Base-by-base conservation (phyloP, 2,888 invertebrate species). In the Corbicula japonica region DNA sequence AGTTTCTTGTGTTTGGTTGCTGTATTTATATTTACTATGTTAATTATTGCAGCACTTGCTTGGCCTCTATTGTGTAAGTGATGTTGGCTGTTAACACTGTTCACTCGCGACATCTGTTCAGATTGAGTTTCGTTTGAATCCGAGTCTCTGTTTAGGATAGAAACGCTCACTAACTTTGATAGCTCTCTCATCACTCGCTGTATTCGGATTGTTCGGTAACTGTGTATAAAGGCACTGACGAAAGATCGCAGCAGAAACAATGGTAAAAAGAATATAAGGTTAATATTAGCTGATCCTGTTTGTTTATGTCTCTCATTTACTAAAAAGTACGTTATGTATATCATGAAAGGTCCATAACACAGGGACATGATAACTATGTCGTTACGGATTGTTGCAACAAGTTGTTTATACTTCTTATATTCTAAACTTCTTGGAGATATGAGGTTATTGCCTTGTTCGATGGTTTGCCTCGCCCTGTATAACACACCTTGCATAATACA, bases 221-320 rank as follows among this genome's bases (percentile, higher is more conserved):
- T 86, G 72, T 90, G 90, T 28, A 88, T 61, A 15, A 86, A 77
- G 5, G 87, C 88, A 70, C 85, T 85, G 21, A 86, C n/a, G 38
- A 89, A 84, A 15, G 90, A 86, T 32, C 89, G 86, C 5, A 87
- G 18, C 28, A 89, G 68, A 70, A 88, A 88, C 18, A 87, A 62
- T 15, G 88, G 86, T 15, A 89, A 71, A 50, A 88, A 87, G 60
- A 86, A 87, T 8, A 89, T 69, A 10, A 89, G 50, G 41, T 82
- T 83, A 18, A 62, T 54, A 61, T 86, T 84, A 4, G 83, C 69
- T 12, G 58, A 38, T 12, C 44, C 3, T 5, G 48, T 65, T 15
- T 73, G 69, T 10, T 54, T 63, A 1, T 79, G 68, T 10, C 68
- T 23, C 44, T 87, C 82, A 35, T 82, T 70, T 10, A 76, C 54